Conservation (phyloP, 2,113 vertebrate species). For the Psephotus haematonotus region DNA sequence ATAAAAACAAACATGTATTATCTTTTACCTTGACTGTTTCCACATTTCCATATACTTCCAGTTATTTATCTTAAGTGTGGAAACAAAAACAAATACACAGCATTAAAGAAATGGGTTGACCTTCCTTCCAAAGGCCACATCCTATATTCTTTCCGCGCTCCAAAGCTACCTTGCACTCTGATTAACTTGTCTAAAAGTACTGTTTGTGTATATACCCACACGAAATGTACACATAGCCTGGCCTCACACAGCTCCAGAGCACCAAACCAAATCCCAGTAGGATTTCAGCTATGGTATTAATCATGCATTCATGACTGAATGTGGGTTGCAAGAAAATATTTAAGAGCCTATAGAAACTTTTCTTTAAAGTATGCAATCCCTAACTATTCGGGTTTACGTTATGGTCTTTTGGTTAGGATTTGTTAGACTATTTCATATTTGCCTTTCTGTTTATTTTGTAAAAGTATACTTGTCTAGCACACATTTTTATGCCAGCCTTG, state of each 20-base stretch:
- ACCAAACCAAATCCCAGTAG: not conserved
- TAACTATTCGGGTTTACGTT: not conserved
- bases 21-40: constrained; percentile 7
- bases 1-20: not conserved
- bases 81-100: constrained; percentile 22
- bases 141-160: not conserved
- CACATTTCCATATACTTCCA: not conserved
- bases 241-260: not conserved
- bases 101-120: constrained; percentile 25
- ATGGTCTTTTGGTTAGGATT: constrained; percentile 5
- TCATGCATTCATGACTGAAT: not conserved
- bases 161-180: not conserved
- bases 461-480: constrained; percentile 61
- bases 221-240: not conserved
- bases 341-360: constrained; percentile 6
- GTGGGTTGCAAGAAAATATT: not conserved
- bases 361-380: not conserved
- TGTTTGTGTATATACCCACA: not conserved
- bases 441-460: constrained; percentile 59
- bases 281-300: not conserved
- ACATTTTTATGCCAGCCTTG: constrained; percentile 79
- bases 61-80: constrained; percentile 9
- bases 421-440: constrained; percentile 58
- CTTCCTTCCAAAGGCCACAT: constrained; percentile 19
- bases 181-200: not conserved